Percentiles rank a stretch among this genome's conserved stretches.
phyloP scores from a whole-genome alignment of 2,797 vertebrate species.

The Mycteria americana region DNA sequence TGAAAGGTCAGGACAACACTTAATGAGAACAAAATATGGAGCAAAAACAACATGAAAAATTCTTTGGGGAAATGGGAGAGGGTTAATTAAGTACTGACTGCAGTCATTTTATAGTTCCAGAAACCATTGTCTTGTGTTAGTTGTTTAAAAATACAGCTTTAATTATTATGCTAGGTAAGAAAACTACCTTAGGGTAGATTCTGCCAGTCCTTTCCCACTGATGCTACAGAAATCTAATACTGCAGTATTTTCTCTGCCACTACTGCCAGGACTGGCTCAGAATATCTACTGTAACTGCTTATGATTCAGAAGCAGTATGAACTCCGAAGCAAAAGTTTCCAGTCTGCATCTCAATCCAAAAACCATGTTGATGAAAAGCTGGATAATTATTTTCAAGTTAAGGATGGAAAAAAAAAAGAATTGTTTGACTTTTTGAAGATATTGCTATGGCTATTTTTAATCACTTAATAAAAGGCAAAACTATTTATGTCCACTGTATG shows the following conservation, averaged over 20 bases:
- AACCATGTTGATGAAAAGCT: neutral
- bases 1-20: conserved; percentile 55
- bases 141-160: neutral
- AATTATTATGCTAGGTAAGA: conserved; percentile 22
- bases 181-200: neutral
- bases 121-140: neutral
- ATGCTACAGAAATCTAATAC: conserved; percentile 19
- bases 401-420: neutral
- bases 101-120: neutral
- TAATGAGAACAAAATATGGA: conserved; percentile 30
- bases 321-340: neutral
- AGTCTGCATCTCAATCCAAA: neutral
- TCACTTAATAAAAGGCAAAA: neutral
- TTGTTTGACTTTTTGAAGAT: neutral
- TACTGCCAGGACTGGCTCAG: neutral
- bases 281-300: conserved; percentile 13
- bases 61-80: neutral
- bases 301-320: conserved; percentile 3
- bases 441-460: neutral
- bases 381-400: neutral
- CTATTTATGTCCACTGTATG: neutral
- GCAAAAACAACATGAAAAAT: neutral
- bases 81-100: conserved; percentile 39
- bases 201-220: conserved; percentile 21
- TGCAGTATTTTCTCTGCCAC: neutral